Base-by-base conservation (phyloP, 2,888 invertebrate species). In the Cataglyphis cursor region DNA sequence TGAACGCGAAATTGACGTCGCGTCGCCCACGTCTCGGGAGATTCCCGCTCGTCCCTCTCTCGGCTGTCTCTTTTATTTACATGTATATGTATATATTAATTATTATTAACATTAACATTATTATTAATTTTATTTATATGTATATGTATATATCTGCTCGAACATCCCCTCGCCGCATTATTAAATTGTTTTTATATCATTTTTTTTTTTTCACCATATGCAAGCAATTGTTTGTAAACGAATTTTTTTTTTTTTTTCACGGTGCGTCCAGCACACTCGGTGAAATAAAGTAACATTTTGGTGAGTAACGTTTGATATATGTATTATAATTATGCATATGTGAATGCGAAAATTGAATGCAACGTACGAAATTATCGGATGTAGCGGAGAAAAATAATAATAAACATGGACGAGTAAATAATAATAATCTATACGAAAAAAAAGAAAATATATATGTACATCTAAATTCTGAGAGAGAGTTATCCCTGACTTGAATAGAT, bases 1-100 rank as follows among this genome's bases (percentile, higher is more conserved):
- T 59, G 44, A 78, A 57, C 54, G 38, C 41, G 65, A 65, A 54
- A 59, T 65, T 28, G 65, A n/a, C 66, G 59, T 68, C 59, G 24
- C 35, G 28, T 59, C 35, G 28, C 12, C 18, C 35, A 44, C 51
- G n/a, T 78, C 59, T 38, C 31, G 15, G 9, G 6, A 15, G 24
- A 12, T 15, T 15, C 24, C 3, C 15, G 0, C n/a, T 5, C 3
- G 6, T 24, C 1, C 3, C 10, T 59, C 10, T 12, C 15, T 44
- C 44, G 44, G 12, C 15, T 4, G 5, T 31, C n/a, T 24, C 31
- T 12, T 24, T 35, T 8, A 21, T 41, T 62, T 28, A 15, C n/a
- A 31, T 8, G 3, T 3, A 18, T 44, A 28, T 65, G 28, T 28
- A 28, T 44, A 18, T 4, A 57, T 24, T n/a, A n/a, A n/a, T n/a